Evolutionary conservation across 1,140 invertebrate genomes (phyloP), one percentile per base, ranked within the genome.

Genomic region (Ganaspis sp.): DNA sequence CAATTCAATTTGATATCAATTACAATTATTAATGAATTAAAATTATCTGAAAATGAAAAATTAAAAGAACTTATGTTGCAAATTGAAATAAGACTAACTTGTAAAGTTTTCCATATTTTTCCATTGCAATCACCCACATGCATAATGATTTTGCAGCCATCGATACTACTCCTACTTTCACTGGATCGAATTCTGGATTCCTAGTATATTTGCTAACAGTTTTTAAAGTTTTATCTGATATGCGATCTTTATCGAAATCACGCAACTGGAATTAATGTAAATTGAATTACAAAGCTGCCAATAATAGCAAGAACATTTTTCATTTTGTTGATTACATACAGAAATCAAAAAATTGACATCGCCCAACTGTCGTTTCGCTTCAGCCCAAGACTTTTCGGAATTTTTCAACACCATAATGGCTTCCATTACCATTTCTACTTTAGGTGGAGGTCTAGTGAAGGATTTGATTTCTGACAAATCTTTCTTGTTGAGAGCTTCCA

Each of bases 51-150:
- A 17, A 5, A 6, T 1, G 17, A 49, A 49, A 8, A 1, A 49
- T 49, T 80, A 77, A 79, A 80, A 80, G 80, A 64, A n/a, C n/a
- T n/a, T n/a, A n/a, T n/a, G n/a, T n/a, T n/a, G n/a, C n/a, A n/a
- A n/a, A n/a, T n/a, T n/a, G n/a, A n/a, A n/a, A n/a, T n/a, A n/a
- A n/a, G n/a, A n/a, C n/a, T n/a, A 73, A 95, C 94, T 94, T 95
- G 91, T 94, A 97, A 58, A 97, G 94, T 91, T 95, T 95, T 4
- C 94, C 96, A 87, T 98, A 98, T 85, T 97, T 94, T 86, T 97
- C 95, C 89, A 98, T 97, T 4, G 96, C 96, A 78, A 96, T 92
- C n/a, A 97, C 96, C 97, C 96, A 97, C 86, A 96, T 94, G 86
- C 96, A 96, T 19, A 98, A 90, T 15, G 96, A 97, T 90, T 96